Base-by-base conservation (phyloP, 35 echinoderm and acorn worm genomes). In the Ophioderma brevispina region DNA sequence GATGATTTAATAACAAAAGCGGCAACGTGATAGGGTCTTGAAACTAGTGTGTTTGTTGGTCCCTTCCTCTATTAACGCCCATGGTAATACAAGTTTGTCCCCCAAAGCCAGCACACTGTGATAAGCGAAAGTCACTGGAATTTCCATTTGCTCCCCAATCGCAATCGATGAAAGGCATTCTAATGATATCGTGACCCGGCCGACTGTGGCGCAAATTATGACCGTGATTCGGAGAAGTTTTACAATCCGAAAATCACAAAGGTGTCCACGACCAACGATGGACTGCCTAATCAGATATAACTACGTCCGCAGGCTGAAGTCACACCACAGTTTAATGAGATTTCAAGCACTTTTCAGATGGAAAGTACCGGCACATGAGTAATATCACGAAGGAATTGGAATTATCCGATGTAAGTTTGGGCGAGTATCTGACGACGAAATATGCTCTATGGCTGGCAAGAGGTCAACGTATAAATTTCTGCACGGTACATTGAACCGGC, bases 121-220 rank as follows among this genome's bases (percentile, higher is more conserved):
- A n/a, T 80, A 80, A 79, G 37, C 17, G 86, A 88, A 88, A 55
- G 36, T 34, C 3, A 21, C 76, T 55, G 84, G 76, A 87, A 37
- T 55, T 87, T 76, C 56, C 79, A 19, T 25, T 88, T 37, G 40
- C 79, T 25, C 79, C 77, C 33, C 75, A 35, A n/a, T 37, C 86
- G 28, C 79, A 80, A 55, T 41, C 35, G 28, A 88, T 88, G 86
- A 88, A 88, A 23, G 86, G 86, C 18, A 88, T 88, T 28, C 86
- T 78, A 21, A 79, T 88, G 13, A 80, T 18, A 80, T 88, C 37
- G n/a, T 39, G 77, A 78, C 41, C 28, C 76, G 1, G 31, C 76
- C n/a, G n/a, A n/a, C n/a, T n/a, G n/a, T n/a, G n/a, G n/a, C n/a
- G n/a, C n/a, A n/a, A n/a, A n/a, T n/a, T n/a, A n/a, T n/a, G n/a